Evolutionary conservation across 2,888 invertebrate genomes (phyloP).

Genomic region (Tribolium freemani): DNA sequence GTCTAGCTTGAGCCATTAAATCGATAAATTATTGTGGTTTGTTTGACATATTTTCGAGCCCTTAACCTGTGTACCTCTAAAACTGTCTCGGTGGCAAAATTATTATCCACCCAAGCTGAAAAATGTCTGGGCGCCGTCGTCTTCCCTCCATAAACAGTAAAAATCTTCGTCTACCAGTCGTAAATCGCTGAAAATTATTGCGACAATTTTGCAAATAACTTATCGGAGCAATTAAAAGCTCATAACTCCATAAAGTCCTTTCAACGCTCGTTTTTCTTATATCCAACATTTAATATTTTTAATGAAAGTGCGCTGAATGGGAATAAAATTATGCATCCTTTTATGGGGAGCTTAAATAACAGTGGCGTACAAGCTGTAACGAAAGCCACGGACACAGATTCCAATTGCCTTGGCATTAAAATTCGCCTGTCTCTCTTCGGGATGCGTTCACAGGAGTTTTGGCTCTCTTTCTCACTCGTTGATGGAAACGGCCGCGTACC

Average conservation of each 20-base stretch:
- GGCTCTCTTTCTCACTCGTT: conserved; percentile 51
- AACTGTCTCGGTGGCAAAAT: conserved; percentile 57
- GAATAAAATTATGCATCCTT: conserved; percentile 63
- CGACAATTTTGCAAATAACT: conserved; percentile 33
- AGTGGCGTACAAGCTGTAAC: conserved; percentile 65
- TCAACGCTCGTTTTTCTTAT: conserved; percentile 14
- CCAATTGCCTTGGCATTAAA: conserved; percentile 63
- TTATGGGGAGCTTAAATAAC: conserved; percentile 63
- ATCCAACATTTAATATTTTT: conserved; percentile 27
- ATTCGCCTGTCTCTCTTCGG: conserved; percentile 53
- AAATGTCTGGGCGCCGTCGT: conserved; percentile 51
- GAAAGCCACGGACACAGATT: conserved; percentile 63
- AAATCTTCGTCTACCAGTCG: conserved; percentile 15
- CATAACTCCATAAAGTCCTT: conserved; percentile 31
- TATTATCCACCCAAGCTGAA: conserved; percentile 58
- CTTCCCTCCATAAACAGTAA: conserved; percentile 31
- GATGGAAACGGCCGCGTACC: conserved; percentile 53
- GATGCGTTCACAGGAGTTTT: background rate
- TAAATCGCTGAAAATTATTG: conserved; percentile 32
- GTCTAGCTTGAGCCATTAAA: conserved; percentile 59
- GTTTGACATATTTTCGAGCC: conserved; percentile 62
- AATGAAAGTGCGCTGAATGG: conserved; percentile 58
- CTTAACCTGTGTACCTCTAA: conserved; percentile 58
- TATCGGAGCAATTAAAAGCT: conserved; percentile 35
- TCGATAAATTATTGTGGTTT: conserved; percentile 64